Percentiles rank a stretch among this genome's conserved stretches.
phyloP scores from a whole-genome alignment of 1,140 invertebrate genomes.

The Ganaspis sp. region DNA sequence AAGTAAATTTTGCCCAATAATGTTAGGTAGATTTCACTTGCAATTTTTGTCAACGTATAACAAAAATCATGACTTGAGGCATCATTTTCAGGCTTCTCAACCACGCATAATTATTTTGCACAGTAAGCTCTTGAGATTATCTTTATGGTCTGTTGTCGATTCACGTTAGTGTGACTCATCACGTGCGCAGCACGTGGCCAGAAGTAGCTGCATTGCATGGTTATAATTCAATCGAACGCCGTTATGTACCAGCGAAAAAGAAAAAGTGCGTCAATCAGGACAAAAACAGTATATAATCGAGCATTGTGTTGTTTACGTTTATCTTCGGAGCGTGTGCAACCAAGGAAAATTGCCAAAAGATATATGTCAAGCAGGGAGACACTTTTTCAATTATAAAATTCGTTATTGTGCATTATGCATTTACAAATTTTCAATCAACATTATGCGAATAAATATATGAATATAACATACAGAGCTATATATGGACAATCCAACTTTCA shows the following conservation, averaged over 20 bases:
- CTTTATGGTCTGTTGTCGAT: background rate
- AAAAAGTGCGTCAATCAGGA: background rate
- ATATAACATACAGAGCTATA: too few species aligned
- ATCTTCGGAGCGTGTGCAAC: background rate
- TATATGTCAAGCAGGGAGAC: too few species aligned
- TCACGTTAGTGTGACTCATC: constrained; percentile 6
- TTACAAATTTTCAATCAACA: too few species aligned
- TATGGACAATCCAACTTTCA: too few species aligned
- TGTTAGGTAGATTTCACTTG: too few species aligned
- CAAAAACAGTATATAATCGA: background rate
- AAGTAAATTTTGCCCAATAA: background rate
- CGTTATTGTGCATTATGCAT: too few species aligned
- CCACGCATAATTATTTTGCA: constrained; percentile 13
- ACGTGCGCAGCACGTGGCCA: constrained; percentile 4
- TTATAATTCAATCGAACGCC: constrained; percentile 3
- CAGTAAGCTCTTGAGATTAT: background rate
- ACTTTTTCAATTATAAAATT: too few species aligned
- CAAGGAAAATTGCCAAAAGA: too few species aligned
- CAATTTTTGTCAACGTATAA: background rate
- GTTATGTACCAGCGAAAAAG: background rate
- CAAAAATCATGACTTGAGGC: background rate
- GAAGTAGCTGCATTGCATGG: constrained; percentile 5
- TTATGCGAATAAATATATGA: too few species aligned
- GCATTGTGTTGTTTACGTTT: background rate
- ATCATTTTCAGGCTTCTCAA: background rate